Evolutionary conservation across 2,113 vertebrate genomes (phyloP).

Genomic region (Nymphicus hollandicus): DNA sequence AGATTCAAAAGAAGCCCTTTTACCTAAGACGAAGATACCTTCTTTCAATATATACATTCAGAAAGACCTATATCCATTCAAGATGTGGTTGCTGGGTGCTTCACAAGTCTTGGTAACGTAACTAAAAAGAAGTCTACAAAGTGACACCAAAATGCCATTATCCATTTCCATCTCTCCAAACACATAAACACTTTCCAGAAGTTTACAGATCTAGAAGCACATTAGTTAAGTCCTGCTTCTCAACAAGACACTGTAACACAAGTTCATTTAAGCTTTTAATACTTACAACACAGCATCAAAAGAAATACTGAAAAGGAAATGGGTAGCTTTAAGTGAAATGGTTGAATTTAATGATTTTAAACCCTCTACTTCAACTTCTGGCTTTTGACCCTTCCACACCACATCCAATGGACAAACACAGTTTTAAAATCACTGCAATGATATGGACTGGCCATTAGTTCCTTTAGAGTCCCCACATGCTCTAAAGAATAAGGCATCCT

Average conservation of each 20-base stretch:
- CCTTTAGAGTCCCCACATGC: no score
- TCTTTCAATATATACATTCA: neutral
- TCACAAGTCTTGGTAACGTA: neutral
- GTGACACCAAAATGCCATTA: neutral
- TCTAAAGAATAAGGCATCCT: neutral
- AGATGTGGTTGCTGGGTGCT: neutral
- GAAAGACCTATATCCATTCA: neutral
- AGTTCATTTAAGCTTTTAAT: neutral
- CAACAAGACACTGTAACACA: rapidly evolving
- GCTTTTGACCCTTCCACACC: neutral
- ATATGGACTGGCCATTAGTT: neutral
- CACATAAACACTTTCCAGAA: neutral
- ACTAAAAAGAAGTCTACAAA: neutral
- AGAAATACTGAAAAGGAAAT: neutral
- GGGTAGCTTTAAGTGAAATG: neutral
- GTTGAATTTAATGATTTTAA: neutral
- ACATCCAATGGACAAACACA: neutral
- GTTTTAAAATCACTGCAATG: neutral
- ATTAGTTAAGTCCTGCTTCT: neutral
- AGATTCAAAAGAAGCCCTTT: neutral
- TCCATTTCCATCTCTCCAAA: neutral
- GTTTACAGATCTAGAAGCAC: neutral
- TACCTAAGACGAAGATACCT: neutral
- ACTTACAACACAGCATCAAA: neutral
- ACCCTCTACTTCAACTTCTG: neutral